These are phyloP conservation scores for Gobio occitaniae DNA, from an alignment of 2,797 vertebrate genomes.

Conservation along the genomic window DNA sequence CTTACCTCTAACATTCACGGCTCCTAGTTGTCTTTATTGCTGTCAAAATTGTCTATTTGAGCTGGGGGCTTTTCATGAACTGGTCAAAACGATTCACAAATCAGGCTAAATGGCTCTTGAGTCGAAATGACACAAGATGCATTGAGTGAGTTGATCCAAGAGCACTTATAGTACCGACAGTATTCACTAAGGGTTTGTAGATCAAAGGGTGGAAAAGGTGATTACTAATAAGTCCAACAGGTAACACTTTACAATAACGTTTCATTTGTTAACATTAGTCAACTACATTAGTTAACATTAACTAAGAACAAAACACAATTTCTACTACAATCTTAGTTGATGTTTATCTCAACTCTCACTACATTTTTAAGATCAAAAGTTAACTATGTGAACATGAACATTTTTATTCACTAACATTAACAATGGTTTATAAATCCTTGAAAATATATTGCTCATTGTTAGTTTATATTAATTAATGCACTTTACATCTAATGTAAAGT, in stretches of 20 bases:
- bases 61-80: not conserved
- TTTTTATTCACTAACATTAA: no score
- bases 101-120: constrained; percentile 1
- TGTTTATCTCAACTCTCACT: not conserved
- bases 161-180: not conserved
- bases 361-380: not conserved
- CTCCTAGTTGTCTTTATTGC: not conserved
- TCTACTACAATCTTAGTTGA: not conserved
- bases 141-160: not conserved
- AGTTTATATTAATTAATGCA: not conserved
- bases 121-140: not conserved
- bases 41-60: not conserved
- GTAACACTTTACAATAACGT: not conserved
- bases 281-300: not conserved
- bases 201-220: not conserved
- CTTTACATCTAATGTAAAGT: no score
- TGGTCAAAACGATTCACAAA: not conserved
- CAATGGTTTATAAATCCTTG: not conserved
- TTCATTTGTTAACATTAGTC: no score
- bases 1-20: no score
- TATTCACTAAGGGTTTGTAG: not conserved
- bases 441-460: not conserved
- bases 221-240: not conserved
- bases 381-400: not conserved
- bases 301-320: not conserved